Base-by-base conservation (phyloP, 1,140 invertebrate species). In the Caerostris extrusa region DNA sequence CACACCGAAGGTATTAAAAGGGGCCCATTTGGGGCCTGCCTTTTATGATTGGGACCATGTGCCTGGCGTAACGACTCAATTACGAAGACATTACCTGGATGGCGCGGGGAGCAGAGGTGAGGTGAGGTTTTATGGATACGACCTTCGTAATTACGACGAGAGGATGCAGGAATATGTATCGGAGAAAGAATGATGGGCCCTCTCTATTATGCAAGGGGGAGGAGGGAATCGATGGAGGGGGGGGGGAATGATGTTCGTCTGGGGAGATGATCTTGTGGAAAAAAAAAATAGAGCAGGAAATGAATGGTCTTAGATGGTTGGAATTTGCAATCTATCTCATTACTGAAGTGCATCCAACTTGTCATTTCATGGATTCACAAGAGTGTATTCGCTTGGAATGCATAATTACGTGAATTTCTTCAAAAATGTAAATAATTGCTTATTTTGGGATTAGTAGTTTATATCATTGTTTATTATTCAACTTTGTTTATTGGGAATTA, bases 41-140 rank as follows among this genome's bases (percentile, higher is more conserved):
- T 85, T 58, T 60, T 19, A 60, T 85, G 83, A 57, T 57, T 57
- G 83, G 56, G 56, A n/a, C 7, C 12, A 55, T 82, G 10, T 12
- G 77, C 53, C 7, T 7, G 55, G 6, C 83, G 57, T 88, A 88
- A 88, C 61, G 86, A 64, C 61, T 88, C 86, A 88, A 64, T 88
- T 88, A 88, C 86, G 64, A 64, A 88, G 86, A 64, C 86, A 88
- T 88, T 88, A 88, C 61, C 83, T 85, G 55, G 55, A 85, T 58
- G 55, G 82, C 57, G 64, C 6, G 12, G n/a, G 12, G 12, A n/a
- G 64, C 12, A 50, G 50, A n/a, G n/a, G n/a, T 17, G 60, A 64
- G 86, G 57, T 88, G 86, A 88, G 17, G 58, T 64, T 88, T 88
- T 88, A 83, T 83, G 82, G 82, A 56, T 58, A 77, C 71, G 71